phyloP scores from a whole-genome alignment of 2,113 vertebrate genomes.

The Dermatemys mawii region DNA sequence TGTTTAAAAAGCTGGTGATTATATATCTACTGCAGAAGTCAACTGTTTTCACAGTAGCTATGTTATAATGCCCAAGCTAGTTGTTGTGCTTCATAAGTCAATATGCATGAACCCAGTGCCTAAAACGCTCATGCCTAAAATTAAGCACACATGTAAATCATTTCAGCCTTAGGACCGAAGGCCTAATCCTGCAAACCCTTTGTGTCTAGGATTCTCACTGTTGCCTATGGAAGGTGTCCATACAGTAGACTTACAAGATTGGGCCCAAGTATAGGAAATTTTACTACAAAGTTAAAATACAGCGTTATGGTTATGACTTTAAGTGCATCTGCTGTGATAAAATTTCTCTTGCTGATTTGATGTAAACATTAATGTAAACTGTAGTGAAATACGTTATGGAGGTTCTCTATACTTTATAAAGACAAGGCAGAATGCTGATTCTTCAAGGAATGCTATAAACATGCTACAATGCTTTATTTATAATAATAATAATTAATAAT shows the following conservation, averaged over 20 bases:
- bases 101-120: neutral
- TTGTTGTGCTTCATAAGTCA: neutral
- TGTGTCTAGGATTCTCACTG: neutral
- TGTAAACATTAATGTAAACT: conserved; percentile 32
- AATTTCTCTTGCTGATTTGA: conserved; percentile 57
- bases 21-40: neutral
- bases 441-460: conserved; percentile 58
- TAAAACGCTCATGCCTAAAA: neutral
- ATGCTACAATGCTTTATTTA: conserved; percentile 63
- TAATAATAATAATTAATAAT: neutral
- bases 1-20: neutral
- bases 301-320: conserved; percentile 36
- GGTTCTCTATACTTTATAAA: conserved; percentile 31
- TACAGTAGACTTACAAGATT: neutral
- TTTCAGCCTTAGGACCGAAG: neutral
- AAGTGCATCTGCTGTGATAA: conserved; percentile 40
- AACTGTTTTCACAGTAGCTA: neutral
- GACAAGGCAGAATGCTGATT: conserved; percentile 32
- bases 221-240: neutral
- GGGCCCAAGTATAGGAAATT: fast-evolving
- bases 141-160: neutral
- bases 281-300: neutral
- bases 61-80: neutral
- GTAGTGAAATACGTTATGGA: conserved; percentile 36
- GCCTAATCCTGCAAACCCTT: neutral